phyloP scores from a whole-genome alignment of 92 coral and sea anemone genomes.

The Muricea muricata region DNA sequence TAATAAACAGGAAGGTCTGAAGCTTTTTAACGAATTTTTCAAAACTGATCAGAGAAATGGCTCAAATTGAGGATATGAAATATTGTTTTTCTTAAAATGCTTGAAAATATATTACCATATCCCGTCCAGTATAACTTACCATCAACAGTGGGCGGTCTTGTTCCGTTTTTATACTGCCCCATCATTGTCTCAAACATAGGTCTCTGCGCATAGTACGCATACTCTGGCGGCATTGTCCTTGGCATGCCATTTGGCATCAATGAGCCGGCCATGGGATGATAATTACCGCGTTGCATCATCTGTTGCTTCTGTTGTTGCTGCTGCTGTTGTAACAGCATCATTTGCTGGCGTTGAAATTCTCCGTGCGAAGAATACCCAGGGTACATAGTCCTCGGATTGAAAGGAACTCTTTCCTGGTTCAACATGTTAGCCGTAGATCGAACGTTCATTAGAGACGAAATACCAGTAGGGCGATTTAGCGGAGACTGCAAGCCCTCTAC shows the following conservation, averaged over 20 bases:
- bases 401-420: constrained; percentile 8
- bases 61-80: too few species aligned
- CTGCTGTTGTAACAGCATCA: constrained; percentile 27
- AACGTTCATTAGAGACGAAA: constrained; percentile 11
- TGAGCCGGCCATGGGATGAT: constrained; percentile 5
- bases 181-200: constrained; percentile 22
- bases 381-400: constrained; percentile 28
- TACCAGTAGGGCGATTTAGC: constrained; percentile 12
- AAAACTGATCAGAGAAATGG: too few species aligned
- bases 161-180: constrained; percentile 35
- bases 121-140: constrained; percentile 29
- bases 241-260: constrained; percentile 16
- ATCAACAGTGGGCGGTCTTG: not conserved
- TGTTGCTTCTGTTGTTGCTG: constrained; percentile 28
- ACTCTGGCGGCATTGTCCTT: constrained; percentile 15
- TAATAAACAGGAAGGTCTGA: too few species aligned
- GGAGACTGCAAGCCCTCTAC: not conserved
- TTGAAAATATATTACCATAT: too few species aligned
- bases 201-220: constrained; percentile 17
- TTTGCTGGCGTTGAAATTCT: constrained; percentile 33
- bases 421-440: not conserved
- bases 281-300: not conserved
- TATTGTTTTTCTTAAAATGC: too few species aligned
- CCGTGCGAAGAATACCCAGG: constrained; percentile 25
- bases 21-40: too few species aligned